Percentiles rank a stretch among this genome's conserved stretches.
These are phyloP conservation scores for Chiloscyllium plagiosum DNA, from an alignment of 2,113 vertebrate species.

Conservation along the genomic window DNA sequence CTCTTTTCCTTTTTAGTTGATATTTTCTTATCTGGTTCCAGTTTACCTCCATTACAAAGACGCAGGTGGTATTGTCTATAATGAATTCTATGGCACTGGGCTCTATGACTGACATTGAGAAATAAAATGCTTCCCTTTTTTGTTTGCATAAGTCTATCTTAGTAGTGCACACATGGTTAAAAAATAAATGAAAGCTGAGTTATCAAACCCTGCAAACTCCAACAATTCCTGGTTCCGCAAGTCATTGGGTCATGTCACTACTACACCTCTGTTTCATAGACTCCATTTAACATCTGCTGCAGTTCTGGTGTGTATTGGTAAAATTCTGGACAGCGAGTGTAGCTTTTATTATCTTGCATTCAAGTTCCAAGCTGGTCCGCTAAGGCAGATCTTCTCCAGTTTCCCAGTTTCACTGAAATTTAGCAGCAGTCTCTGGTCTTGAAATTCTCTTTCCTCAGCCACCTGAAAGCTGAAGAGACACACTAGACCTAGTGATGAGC, in stretches of 20 bases:
- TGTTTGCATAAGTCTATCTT: neutral
- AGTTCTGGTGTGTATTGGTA: neutral
- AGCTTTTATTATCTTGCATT: neutral
- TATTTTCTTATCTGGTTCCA: neutral
- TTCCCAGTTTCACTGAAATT: neutral
- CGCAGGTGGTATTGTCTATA: neutral
- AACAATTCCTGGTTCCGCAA: neutral
- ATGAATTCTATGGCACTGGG: neutral
- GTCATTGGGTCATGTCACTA: no score
- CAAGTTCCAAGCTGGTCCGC: no score
- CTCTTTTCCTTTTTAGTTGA: neutral
- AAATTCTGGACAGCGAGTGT: neutral
- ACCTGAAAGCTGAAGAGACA: no score
- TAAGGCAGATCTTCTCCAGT: neutral
- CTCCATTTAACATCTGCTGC: neutral
- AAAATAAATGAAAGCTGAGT: neutral
- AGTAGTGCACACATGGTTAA: neutral
- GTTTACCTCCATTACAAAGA: neutral
- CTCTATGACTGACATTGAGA: neutral
- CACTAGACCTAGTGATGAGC: no score
- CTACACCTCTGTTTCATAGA: neutral
- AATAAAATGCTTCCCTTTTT: neutral
- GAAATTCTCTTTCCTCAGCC: no score
- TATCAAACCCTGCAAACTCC: neutral
- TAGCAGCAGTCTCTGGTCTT: neutral